A percentile compares a stretch with the other conserved stretches of the same genome.
Evolutionary conservation across 2,113 vertebrate species (phyloP).

Genomic region (Narcine bancroftii): DNA sequence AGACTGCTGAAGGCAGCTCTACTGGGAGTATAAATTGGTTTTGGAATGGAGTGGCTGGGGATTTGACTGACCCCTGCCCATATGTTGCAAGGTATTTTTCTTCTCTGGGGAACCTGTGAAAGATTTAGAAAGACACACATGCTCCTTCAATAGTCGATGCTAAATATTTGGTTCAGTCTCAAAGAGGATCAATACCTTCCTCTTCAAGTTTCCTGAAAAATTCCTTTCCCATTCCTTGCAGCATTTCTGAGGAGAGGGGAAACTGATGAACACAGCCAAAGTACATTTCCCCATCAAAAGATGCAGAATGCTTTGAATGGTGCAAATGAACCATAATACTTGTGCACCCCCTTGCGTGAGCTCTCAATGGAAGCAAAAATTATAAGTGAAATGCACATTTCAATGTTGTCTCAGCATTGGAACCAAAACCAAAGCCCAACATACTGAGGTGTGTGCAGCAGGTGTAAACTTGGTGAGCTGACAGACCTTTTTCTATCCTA

Average conservation of each 20-base stretch:
- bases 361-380: background rate
- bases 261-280: background rate
- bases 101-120: background rate
- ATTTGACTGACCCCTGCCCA: background rate
- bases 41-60: background rate
- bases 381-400: background rate
- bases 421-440: background rate
- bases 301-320: background rate
- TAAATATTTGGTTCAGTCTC: background rate
- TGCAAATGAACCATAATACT: background rate
- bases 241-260: background rate
- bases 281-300: background rate
- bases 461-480: too few species aligned
- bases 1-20: background rate
- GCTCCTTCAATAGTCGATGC: background rate
- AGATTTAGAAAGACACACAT: too few species aligned
- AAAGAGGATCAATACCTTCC: background rate
- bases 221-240: background rate
- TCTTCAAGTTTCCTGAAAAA: background rate
- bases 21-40: background rate
- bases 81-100: background rate
- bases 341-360: background rate
- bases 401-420: background rate
- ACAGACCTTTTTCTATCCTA: too few species aligned
- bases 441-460: background rate